A percentile compares a stretch with the other conserved stretches of the same genome.
These are phyloP conservation scores for Oxyteleia sp. DNA, from an alignment of 2,888 invertebrate species.

Conservation along the genomic window DNA sequence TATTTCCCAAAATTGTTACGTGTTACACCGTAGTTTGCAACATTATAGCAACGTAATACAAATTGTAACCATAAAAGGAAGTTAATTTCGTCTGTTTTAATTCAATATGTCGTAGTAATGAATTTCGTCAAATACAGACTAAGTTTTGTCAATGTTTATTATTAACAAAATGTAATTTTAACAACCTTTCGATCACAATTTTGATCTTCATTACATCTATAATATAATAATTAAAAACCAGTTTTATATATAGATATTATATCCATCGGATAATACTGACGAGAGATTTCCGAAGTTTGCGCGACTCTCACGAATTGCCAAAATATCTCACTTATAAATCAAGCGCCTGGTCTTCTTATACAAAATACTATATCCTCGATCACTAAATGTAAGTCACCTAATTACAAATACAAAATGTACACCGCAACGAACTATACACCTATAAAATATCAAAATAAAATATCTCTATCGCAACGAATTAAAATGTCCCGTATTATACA, in stretches of 20 bases:
- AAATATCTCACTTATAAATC: slow-evolving; percentile 32
- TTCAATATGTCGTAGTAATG: no score
- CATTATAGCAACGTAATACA: no score
- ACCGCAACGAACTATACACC: slow-evolving; percentile 38
- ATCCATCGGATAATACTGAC: slow-evolving; percentile 72
- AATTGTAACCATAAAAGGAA: no score
- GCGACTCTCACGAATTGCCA: slow-evolving; percentile 19
- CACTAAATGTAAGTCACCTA: slow-evolving; percentile 43
- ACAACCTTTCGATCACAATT: no score
- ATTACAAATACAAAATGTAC: slow-evolving; percentile 59
- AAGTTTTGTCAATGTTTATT: no score
- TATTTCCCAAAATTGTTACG: no score
- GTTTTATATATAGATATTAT: slow-evolving; percentile 69
- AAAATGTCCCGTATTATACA: slow-evolving; percentile 28
- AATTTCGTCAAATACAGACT: no score
- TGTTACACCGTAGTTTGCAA: no score
- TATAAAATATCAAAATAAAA: slow-evolving; percentile 45
- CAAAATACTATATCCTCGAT: slow-evolving; percentile 41
- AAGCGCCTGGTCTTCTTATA: slow-evolving; percentile 10
- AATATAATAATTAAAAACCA: slow-evolving; percentile 73
- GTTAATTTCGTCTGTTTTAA: no score
- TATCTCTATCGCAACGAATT: slow-evolving; percentile 7
- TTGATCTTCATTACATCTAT: no score
- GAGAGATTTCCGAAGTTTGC: slow-evolving; percentile 61
- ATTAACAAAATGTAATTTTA: no score